Conservation (phyloP, 2,113 vertebrate species). For the Mystacornis crossleyi region DNA sequence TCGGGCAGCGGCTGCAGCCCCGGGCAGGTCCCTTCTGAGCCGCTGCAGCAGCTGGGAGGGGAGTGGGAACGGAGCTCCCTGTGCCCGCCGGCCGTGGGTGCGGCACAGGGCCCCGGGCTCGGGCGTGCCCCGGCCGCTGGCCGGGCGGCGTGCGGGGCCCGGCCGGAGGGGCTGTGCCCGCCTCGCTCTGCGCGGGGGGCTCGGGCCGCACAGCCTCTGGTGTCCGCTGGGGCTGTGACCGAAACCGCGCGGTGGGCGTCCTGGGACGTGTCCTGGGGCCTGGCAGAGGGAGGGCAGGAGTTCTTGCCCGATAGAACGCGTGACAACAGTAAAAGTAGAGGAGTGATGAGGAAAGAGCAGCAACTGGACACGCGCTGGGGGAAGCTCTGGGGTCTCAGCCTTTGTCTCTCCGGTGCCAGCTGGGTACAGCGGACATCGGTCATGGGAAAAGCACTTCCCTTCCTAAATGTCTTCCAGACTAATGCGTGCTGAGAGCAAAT, state of each 20-base stretch:
- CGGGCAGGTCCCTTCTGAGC: neutral
- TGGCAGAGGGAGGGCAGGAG: neutral
- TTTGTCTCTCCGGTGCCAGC: neutral
- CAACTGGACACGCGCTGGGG: neutral
- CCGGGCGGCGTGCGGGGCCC: no score
- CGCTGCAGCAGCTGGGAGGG: neutral
- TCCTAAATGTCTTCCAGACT: neutral
- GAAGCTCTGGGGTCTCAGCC: neutral
- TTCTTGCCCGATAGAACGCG: neutral
- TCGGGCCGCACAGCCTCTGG: neutral
- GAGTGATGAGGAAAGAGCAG: neutral
- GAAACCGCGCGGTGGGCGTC: accelerated
- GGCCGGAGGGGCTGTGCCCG: no score
- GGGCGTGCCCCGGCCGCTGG: no score
- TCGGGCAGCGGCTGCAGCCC: neutral
- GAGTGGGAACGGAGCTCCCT: neutral
- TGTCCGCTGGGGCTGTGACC: neutral
- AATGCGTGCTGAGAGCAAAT: neutral
- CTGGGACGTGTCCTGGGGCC: accelerated
- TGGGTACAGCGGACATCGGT: neutral
- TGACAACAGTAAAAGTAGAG: neutral
- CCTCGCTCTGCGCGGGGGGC: no score
- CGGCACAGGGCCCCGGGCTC: no score
- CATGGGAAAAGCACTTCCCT: neutral
- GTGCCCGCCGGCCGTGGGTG: no score